These are phyloP conservation scores for Apolygus lucorum DNA, from an alignment of 1,140 invertebrate genomes.

Conservation along the genomic window DNA sequence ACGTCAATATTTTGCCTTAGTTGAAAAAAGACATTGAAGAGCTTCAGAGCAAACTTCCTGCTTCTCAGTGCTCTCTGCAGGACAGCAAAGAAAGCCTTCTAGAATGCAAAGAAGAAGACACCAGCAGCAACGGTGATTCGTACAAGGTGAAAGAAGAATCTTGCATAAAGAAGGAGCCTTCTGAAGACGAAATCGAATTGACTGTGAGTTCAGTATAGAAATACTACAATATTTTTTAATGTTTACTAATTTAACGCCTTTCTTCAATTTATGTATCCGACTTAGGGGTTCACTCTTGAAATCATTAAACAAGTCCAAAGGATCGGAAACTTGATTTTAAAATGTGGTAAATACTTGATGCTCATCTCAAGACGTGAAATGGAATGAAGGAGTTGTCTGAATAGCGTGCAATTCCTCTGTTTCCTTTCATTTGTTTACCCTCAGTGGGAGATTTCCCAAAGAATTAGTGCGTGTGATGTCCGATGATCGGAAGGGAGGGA, in stretches of 20 bases:
- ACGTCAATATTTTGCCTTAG: too few relatives aligned
- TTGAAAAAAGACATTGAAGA: conserved; percentile 63
- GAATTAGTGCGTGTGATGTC: too few relatives aligned
- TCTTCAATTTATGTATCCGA: conserved; percentile 1
- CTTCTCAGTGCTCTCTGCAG: conserved; percentile 21
- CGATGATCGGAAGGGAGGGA: too few relatives aligned
- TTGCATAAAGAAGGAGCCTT: conserved; percentile 30
- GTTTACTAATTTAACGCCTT: not conserved
- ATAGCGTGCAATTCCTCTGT: too few relatives aligned
- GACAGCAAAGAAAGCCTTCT: conserved; percentile 30
- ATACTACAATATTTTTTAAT: too few relatives aligned
- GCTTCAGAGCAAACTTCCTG: conserved; percentile 34
- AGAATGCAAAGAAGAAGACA: conserved; percentile 32
- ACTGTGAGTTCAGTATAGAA: conserved; percentile 3
- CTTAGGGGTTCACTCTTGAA: too few relatives aligned
- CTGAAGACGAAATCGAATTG: conserved; percentile 32
- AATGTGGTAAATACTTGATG: too few relatives aligned
- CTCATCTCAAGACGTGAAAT: too few relatives aligned
- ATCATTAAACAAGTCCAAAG: too few relatives aligned
- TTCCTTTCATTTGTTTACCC: conserved; percentile 6
- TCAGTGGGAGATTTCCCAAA: not conserved
- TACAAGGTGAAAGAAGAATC: conserved; percentile 31
- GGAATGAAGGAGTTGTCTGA: too few relatives aligned
- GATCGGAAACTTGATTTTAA: too few relatives aligned
- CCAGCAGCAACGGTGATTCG: conserved; percentile 18